Evolutionary conservation across 2,888 invertebrate species (phyloP).

Genomic region (Tetropium fuscum): DNA sequence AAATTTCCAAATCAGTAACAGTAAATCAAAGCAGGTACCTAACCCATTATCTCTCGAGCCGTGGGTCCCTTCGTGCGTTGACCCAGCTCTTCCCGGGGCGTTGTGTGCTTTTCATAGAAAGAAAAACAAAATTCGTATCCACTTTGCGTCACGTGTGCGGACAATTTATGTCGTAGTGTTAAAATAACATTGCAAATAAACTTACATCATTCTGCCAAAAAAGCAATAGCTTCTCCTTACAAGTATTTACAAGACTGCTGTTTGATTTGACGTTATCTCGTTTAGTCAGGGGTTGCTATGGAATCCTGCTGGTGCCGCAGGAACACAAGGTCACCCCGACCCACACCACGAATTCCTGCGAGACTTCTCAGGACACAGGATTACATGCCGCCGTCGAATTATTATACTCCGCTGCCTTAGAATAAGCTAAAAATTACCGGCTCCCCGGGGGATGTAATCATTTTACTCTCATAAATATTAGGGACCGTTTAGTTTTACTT

Average conservation of each 20-base stretch:
- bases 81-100: constrained; percentile 17
- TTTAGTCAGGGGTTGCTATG: constrained; percentile 54
- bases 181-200: constrained; percentile 32
- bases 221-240: constrained; percentile 33
- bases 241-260: constrained; percentile 42
- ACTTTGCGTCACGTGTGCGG: constrained; percentile 1
- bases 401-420: constrained; percentile 27
- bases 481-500: constrained; percentile 8
- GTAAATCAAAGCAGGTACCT: too few relatives aligned
- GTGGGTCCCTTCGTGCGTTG: too few relatives aligned
- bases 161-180: constrained; percentile 15
- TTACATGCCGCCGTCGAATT: constrained; percentile 40
- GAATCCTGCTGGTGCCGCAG: constrained; percentile 49
- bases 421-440: constrained; percentile 15
- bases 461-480: constrained; percentile 7
- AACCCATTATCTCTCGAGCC: too few relatives aligned
- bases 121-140: constrained; percentile 7
- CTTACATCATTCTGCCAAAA: constrained; percentile 31
- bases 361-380: constrained; percentile 34
- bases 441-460: constrained; percentile 1
- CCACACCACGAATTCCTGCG: constrained; percentile 39
- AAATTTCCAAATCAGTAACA: too few relatives aligned
- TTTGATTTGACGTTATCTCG: constrained; percentile 52
- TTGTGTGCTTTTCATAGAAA: background rate
- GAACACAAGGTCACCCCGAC: constrained; percentile 43